Conservation (phyloP, 2,113 vertebrate genomes). For the Rattus norvegicus region DNA sequence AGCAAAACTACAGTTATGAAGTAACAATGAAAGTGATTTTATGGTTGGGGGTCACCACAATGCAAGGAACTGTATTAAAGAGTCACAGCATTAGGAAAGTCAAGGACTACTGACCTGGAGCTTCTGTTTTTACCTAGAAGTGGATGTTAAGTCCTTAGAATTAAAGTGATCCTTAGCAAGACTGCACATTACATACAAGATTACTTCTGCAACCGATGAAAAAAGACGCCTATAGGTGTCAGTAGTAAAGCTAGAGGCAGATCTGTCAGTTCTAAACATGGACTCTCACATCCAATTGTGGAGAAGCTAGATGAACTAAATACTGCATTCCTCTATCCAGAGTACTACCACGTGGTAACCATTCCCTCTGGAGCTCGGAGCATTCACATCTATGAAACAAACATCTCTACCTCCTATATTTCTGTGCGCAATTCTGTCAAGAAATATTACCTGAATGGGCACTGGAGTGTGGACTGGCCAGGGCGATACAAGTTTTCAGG, state of each 20-base stretch:
- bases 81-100: background rate
- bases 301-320: background rate
- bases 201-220: background rate
- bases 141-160: background rate
- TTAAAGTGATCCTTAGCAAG: background rate
- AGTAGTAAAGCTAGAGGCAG: background rate
- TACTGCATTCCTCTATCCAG: constrained; percentile 75
- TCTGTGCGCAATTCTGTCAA: constrained; percentile 87
- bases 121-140: background rate
- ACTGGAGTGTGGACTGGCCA: constrained; percentile 93
- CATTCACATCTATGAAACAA: constrained; percentile 89
- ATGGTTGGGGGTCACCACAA: background rate
- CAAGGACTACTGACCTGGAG: background rate
- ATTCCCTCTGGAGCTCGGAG: constrained; percentile 91
- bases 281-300: background rate
- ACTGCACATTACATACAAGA: background rate
- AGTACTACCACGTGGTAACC: constrained; percentile 90
- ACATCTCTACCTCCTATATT: constrained; percentile 91
- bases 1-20: background rate
- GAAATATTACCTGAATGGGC: constrained; percentile 92
- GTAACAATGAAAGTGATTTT: background rate
- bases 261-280: background rate
- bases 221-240: background rate
- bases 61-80: background rate
- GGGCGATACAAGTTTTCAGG: constrained; percentile 91